Conservation (phyloP, 2,113 vertebrate species). For the Carettochelys insculpta region DNA sequence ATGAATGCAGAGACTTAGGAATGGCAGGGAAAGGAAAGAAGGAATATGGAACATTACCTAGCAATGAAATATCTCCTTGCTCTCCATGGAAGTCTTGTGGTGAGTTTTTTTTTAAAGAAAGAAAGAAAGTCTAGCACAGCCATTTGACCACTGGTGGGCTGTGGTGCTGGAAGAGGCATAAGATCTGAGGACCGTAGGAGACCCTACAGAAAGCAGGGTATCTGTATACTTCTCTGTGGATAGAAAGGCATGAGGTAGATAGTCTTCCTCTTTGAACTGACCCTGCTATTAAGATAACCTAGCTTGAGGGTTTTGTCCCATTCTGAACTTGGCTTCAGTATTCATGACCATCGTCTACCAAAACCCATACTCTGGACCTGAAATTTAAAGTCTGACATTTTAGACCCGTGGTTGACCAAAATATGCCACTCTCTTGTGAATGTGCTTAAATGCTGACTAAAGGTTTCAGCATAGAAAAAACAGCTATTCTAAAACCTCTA, state of each 20-base stretch:
- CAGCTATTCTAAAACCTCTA: slow-evolving; percentile 32
- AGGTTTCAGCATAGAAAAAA: slow-evolving; percentile 1
- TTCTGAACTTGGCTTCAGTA: neutral
- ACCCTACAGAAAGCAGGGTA: neutral
- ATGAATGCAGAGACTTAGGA: neutral
- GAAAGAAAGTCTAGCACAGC: neutral
- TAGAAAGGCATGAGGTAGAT: neutral
- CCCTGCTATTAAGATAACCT: neutral
- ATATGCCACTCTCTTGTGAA: neutral
- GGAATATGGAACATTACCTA: neutral
- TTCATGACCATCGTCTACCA: neutral
- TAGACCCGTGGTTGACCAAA: neutral
- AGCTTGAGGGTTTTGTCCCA: neutral
- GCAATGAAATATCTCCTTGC: neutral
- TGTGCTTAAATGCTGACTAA: neutral
- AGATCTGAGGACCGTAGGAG: neutral
- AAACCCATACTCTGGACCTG: neutral
- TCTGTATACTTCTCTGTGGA: neutral
- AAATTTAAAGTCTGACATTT: neutral
- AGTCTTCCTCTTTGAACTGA: neutral
- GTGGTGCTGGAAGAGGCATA: neutral
- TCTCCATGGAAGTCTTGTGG: neutral
- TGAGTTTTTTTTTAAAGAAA: neutral
- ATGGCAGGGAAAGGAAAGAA: neutral
- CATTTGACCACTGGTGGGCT: neutral